Base-by-base conservation (phyloP, 2,797 vertebrate genomes). In the Pantherophis alleghaniensis region DNA sequence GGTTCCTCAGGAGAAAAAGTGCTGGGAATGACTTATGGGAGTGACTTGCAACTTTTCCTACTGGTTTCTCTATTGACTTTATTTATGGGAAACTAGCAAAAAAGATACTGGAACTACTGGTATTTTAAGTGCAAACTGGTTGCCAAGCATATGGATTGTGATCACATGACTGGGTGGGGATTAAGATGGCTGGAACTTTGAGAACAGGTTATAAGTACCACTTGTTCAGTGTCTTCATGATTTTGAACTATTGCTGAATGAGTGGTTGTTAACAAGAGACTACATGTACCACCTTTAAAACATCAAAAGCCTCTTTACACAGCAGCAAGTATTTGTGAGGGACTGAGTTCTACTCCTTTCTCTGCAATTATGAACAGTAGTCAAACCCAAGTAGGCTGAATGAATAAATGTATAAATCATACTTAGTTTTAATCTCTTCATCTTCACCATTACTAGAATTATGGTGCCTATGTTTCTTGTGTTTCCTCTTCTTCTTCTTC, bases 381-480 rank as follows among this genome's bases (percentile, higher is more conserved):
- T 83, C 37, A 47, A 47, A 47, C 37, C 10, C 10, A 24, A 83
- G 22, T 83, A 47, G 10, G 4, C 10, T 83, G 20, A 79, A 79
- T 79, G 4, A 83, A 83, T 83, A 22, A 32, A 20, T 32, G 18
- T 47, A 26, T 42, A 56, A 6, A 47, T 56, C 94, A 24, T 90
- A 98, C 97, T 94, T 97, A 0, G 56, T 94, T 95, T 91, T 97
- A 98, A 88, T 86, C 90, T 60, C 98, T 20, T 97, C 98, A 0
- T 98, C 98, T 1, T 98, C 98, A 10, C 96, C 95, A 93, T 97
- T 98, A 90, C 97, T 98, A 0, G 97, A 98, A 91, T 97, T 98
- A 47, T 98, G 98, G 37, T 97, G 98, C 18, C 98, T 98, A 56
- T 98, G 98, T 59, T 98, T 99, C 96, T 97, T 98, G 95, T 97